Evolutionary conservation across 2,797 vertebrate species (phyloP), one percentile per base, ranked within the genome.

Genomic region (Aeoliscus strigatus): DNA sequence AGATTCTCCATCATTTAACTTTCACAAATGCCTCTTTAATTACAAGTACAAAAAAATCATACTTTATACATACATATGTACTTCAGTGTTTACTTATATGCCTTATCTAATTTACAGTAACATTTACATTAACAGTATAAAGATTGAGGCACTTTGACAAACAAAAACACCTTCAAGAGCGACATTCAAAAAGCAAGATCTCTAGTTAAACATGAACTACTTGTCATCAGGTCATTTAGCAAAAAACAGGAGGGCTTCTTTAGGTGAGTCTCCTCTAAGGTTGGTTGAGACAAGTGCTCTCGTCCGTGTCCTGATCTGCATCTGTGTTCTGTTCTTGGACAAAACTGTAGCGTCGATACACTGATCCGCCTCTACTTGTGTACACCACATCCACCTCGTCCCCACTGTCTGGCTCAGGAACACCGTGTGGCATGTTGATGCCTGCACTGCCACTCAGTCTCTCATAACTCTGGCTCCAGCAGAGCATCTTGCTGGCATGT

Each of bases 381-480:
- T 90, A 91, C 36, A 90, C 87, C 47, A 91, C 84, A 5, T 91
- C 90, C 23, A 80, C 86, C 67, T 91, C 89, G 10, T 89, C 89
- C 5, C 87, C 86, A 0, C 80, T 86, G 53, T 86, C 82, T 0
- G 83, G 87, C 45, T 75, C 81, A 0, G 85, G 45, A 14, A 87
- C 88, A 0, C 88, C 86, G 1, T 88, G 86, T 10, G 81, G 82
- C 84, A 86, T 87, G 49, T 51, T 73, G 38, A 52, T 14, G 9
- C 49, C 55, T 9, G 73, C 81, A 3, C 53, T 78, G 38, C 88
- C 88, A 1, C 81, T 85, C 59, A 91, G 71, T 29, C 84, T 81
- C 77, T 91, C 88, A 13, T 91, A 91, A 66, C 78, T 88, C 39
- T 48, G 85, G 12, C 70, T 79, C 89, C 90, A 91, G 73, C 89